Base-by-base conservation (phyloP, 1,140 invertebrate genomes). In the Diprion similis region DNA sequence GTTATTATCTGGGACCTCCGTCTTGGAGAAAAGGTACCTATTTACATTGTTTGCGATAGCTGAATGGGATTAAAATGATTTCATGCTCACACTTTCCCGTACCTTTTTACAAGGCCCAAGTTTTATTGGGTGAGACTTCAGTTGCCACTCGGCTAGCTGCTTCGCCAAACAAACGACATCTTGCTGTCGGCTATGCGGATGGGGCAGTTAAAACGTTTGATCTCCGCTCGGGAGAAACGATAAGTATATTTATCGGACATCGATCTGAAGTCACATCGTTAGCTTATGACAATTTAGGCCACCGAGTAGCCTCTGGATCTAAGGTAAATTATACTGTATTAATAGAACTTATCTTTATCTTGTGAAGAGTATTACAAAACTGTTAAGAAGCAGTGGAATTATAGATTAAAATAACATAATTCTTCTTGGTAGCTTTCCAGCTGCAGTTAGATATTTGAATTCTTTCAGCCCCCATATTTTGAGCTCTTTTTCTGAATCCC, bases 1-100 rank as follows among this genome's bases (percentile, higher is more conserved):
- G 93, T 99, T 70, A 92, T 95, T 80, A 91, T 99, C 76, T 99
- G 97, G 97, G 98, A 99, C 89, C 90, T 98, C 78, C 90, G 95
- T 77, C 93, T 96, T 48, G 93, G 94, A 68, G 94, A 98, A 89
- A 96, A 96, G 88, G 96, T 98, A 88, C 82, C 76, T 13, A 46
- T 19, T 24, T 68, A 59, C n/a, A 59, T 37, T 37, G 2, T 6
- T 37, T 59, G 11, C 51, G 11, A 59, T 59, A 59, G n/a, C 51
- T 37, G 24, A 65, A 15, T 68, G 45, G 48, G 8, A 46, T 10
- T 13, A 37, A 17, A 65, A 17, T 3, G 65, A 18, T 69, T 45
- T 73, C 67, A 59, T 24, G 66, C 15, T 66, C 18, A 68, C 72
- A 46, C 19, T 72, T 66, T 75, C 45, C 73, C 74, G 78, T 81